A percentile compares a stretch with the other conserved stretches of the same genome.
Conservation (phyloP, 2,888 invertebrate genomes). For the Seladonia tumulorum region DNA sequence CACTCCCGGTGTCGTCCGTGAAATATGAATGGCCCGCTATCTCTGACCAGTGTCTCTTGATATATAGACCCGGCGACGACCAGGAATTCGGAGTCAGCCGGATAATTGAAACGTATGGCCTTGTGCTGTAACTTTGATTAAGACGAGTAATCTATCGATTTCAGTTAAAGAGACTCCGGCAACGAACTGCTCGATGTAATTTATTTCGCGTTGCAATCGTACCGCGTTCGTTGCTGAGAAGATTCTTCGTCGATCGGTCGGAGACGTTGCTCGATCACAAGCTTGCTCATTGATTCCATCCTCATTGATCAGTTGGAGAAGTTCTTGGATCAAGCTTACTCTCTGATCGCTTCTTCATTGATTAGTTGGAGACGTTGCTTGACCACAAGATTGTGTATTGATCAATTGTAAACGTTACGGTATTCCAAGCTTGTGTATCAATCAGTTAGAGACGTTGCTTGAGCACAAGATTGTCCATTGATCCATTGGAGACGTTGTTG, state of each 20-base stretch:
- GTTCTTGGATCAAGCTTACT: too few relatives aligned
- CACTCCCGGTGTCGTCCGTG: constrained; percentile 60
- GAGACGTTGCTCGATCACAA: too few relatives aligned
- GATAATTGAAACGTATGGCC: constrained; percentile 59
- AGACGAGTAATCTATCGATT: constrained; percentile 45
- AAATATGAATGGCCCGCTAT: constrained; percentile 63
- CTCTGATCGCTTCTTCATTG: too few relatives aligned
- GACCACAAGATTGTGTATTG: neutral
- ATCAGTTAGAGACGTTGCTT: too few relatives aligned
- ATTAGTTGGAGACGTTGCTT: neutral
- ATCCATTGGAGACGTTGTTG: too few relatives aligned
- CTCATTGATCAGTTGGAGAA: too few relatives aligned
- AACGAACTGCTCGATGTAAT: neutral
- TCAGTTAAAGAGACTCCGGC: constrained; percentile 28
- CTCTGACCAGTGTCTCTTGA: constrained; percentile 52
- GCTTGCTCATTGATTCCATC: neutral
- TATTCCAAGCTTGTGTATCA: too few relatives aligned
- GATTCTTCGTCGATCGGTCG: too few relatives aligned
- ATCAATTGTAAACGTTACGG: neutral
- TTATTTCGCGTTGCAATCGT: neutral
- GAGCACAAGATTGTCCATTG: too few relatives aligned
- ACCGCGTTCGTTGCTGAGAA: too few relatives aligned
- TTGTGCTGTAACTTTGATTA: constrained; percentile 53
- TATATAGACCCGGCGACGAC: constrained; percentile 36
- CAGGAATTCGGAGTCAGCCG: constrained; percentile 21